Conservation (phyloP, 2,888 invertebrate genomes). For the Arenicola marina region DNA sequence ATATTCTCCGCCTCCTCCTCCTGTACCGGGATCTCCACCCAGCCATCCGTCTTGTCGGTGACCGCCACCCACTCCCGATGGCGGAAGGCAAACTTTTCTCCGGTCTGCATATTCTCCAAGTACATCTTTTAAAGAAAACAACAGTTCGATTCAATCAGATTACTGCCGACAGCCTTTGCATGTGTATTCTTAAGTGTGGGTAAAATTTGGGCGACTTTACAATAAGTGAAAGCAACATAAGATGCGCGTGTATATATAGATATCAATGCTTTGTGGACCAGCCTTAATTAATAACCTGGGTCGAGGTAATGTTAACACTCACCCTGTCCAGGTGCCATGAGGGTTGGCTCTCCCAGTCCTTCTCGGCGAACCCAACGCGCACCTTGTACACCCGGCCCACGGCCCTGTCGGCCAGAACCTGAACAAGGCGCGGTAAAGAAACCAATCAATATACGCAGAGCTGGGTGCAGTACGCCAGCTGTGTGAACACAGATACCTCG, state of each 20-base stretch:
- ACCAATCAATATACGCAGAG: neutral
- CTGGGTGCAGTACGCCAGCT: neutral
- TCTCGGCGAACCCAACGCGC: slow-evolving; percentile 47
- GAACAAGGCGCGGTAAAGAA: neutral
- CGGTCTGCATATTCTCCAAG: slow-evolving; percentile 36
- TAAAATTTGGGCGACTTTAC: too few species aligned
- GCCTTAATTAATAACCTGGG: neutral
- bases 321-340: neutral
- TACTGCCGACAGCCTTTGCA: too few species aligned
- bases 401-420: slow-evolving; percentile 4
- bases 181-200: too few species aligned
- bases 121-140: slow-evolving; percentile 41
- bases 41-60: slow-evolving; percentile 38
- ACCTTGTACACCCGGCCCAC: slow-evolving; percentile 51
- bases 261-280: neutral
- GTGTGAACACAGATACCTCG: too few species aligned
- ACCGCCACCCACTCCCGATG: slow-evolving; percentile 34
- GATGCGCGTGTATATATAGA: too few species aligned
- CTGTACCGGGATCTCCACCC: slow-evolving; percentile 42
- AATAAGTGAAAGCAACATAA: too few species aligned
- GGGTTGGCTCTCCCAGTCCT: neutral
- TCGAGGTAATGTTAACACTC: neutral
- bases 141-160: too few species aligned
- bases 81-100: slow-evolving; percentile 35
- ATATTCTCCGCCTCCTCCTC: slow-evolving; percentile 6